phyloP scores from a whole-genome alignment of 2,797 vertebrate genomes.

The Champsocephalus esox region DNA sequence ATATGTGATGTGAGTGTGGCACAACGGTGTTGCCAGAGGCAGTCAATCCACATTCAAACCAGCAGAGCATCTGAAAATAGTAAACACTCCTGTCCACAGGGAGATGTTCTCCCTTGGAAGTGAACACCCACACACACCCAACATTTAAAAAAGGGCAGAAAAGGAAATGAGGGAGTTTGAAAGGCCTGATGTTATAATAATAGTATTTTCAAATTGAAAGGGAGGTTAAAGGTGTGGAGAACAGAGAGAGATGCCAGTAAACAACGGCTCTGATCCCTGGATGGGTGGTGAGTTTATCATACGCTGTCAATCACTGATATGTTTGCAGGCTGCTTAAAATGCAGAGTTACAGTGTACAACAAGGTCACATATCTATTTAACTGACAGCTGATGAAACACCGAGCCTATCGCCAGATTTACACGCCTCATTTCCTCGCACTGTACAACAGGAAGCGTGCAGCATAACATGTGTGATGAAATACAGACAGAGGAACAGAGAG shows the following conservation, averaged over 20 bases:
- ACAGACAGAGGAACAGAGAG: conserved; percentile 24
- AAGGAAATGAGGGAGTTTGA: conserved; percentile 45
- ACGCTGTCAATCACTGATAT: conserved; percentile 73
- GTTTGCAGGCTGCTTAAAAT: conserved; percentile 56
- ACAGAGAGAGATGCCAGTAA: conserved; percentile 48
- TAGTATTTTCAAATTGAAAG: conserved; percentile 52
- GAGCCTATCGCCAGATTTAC: conserved; percentile 46
- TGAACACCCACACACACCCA: conserved; percentile 20
- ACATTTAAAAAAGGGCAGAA: conserved; percentile 53
- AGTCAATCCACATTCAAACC: conserved; percentile 65
- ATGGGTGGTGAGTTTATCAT: conserved; percentile 57
- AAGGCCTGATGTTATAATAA: conserved; percentile 43
- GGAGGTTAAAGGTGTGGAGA: conserved; percentile 37
- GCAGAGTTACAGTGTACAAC: conserved; percentile 48
- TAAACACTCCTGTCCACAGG: conserved; percentile 58
- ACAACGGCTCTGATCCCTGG: conserved; percentile 53
- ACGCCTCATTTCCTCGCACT: conserved; percentile 57
- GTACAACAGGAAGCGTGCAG: conserved; percentile 28
- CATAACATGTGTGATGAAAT: conserved; percentile 34
- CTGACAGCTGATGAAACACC: conserved; percentile 68
- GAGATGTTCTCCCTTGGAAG: conserved; percentile 52
- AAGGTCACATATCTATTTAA: conserved; percentile 65
- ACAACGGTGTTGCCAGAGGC: conserved; percentile 67
- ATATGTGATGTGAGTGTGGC: conserved; percentile 72
- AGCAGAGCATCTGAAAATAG: conserved; percentile 61